These are phyloP conservation scores for Pseudomyrmex concolor DNA, from an alignment of 1,140 invertebrate genomes.

Conservation along the genomic window DNA sequence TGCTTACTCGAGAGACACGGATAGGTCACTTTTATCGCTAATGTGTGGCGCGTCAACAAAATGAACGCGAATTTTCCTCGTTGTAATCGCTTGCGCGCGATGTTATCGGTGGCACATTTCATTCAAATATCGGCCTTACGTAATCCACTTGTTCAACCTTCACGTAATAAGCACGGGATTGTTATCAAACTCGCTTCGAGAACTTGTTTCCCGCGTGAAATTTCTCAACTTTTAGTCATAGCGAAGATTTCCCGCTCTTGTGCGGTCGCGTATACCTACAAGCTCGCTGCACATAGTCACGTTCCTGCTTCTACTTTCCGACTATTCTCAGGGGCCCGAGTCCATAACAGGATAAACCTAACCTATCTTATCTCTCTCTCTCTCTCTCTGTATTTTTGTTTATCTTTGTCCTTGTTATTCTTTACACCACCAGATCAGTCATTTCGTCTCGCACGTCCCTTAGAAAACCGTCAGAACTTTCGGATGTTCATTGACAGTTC, in stretches of 20 bases:
- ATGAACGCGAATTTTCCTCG: neutral
- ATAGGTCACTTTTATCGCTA: too few species aligned
- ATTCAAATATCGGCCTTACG: constrained; percentile 35
- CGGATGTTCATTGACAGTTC: too few species aligned
- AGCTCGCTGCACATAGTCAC: neutral
- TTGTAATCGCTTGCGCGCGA: neutral
- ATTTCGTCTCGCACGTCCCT: too few species aligned
- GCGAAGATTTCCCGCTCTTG: constrained; percentile 12
- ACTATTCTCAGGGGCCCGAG: neutral
- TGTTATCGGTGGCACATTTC: constrained; percentile 4
- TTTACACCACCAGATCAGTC: too few species aligned
- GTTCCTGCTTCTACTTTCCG: neutral
- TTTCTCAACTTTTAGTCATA: neutral
- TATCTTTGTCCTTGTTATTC: neutral
- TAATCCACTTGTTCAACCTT: constrained; percentile 27
- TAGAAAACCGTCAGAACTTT: too few species aligned
- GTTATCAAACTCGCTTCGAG: constrained; percentile 10
- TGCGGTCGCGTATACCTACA: neutral
- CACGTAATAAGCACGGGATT: constrained; percentile 13
- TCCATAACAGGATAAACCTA: neutral
- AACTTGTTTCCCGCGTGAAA: constrained; percentile 9
- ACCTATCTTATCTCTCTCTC: constrained; percentile 12
- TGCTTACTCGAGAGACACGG: too few species aligned
- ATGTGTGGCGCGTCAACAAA: neutral
- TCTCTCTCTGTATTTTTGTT: neutral